Evolutionary conservation across 2,113 vertebrate species (phyloP), one percentile per base, ranked within the genome.

Genomic region (Chaenocephalus aceratus): DNA sequence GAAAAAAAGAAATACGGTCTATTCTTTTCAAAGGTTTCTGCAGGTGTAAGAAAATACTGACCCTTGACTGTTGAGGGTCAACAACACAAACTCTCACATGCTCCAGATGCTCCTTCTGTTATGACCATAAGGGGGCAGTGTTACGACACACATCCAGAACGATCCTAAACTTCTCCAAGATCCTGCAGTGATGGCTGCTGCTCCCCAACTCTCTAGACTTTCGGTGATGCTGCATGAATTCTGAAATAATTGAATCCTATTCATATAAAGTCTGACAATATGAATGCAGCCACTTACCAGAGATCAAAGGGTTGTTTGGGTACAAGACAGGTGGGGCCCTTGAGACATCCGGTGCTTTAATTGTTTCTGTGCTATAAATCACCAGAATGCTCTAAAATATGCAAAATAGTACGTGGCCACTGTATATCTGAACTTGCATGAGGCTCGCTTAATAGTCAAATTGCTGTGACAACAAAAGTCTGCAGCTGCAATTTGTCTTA

Each of bases 271-370:
- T 84, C 77, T 82, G 64, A 76, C 66, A 77, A 79, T 68, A 72
- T 75, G 68, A 89, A 90, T 64, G 65, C 56, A 78, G 77, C 84
- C 86, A 86, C 84, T 92, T 84, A 79, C 52, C 45, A 21, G n/a
- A 87, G 89, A 93, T 94, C 88, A 91, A 85, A 91, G 84, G 86
- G 75, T 61, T 81, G 79, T 87, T 88, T 84, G 78, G 86, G 87
- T 88, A 87, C 76, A 87, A 70, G 84, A 81, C 92, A 93, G 94
- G 92, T 94, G 91, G 86, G 45, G 78, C 90, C 90, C 93, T 91
- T 68, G 75, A 92, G 89, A 92, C 84, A 75, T 83, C 80, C 75
- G 88, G 86, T 82, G 54, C 68, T 84, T 93, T 91, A 93, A 94
- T 94, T 92, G 90, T 91, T 68, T 85, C 80, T 76, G 8, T 59